A percentile compares a stretch with the other conserved stretches of the same genome.
These are phyloP conservation scores for Aphodius sticticus DNA, from an alignment of 2,888 invertebrate species.

Conservation along the genomic window DNA sequence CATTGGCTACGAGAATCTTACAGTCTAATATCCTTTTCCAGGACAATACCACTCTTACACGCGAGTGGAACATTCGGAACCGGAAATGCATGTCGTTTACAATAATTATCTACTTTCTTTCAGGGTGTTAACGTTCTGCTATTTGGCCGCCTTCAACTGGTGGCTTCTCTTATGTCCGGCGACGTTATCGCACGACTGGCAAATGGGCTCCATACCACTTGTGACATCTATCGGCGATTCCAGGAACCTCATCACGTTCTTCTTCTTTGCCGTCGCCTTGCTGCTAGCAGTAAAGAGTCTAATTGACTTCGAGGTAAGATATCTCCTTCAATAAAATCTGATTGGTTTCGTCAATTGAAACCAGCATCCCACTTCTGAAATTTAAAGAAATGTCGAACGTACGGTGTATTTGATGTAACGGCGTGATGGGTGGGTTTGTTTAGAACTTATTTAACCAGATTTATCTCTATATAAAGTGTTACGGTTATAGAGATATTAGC, in stretches of 20 bases:
- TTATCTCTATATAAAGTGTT: too few relatives aligned
- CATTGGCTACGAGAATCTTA: too few relatives aligned
- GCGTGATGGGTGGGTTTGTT: too few relatives aligned
- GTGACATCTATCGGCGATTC: constrained; percentile 75
- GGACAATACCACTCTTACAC: too few relatives aligned
- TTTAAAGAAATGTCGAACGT: too few relatives aligned
- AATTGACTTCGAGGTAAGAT: constrained; percentile 72
- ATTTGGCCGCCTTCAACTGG: constrained; percentile 83
- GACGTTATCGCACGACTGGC: constrained; percentile 87
- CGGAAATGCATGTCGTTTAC: neutral
- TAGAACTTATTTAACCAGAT: too few relatives aligned
- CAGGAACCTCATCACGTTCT: constrained; percentile 76
- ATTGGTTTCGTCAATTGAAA: too few relatives aligned
- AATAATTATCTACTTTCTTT: neutral
- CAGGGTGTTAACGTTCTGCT: constrained; percentile 84
- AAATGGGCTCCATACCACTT: constrained; percentile 86
- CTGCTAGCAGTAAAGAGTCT: constrained; percentile 70
- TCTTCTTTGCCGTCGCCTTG: constrained; percentile 70
- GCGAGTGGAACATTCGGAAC: neutral
- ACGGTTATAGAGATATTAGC: too few relatives aligned
- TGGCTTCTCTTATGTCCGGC: constrained; percentile 84
- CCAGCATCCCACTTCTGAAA: too few relatives aligned
- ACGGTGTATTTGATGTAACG: too few relatives aligned
- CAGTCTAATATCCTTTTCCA: too few relatives aligned
- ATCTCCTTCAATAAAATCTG: neutral